These are phyloP conservation scores for Ostrea edulis DNA, from an alignment of 1,140 invertebrate genomes.

Conservation along the genomic window DNA sequence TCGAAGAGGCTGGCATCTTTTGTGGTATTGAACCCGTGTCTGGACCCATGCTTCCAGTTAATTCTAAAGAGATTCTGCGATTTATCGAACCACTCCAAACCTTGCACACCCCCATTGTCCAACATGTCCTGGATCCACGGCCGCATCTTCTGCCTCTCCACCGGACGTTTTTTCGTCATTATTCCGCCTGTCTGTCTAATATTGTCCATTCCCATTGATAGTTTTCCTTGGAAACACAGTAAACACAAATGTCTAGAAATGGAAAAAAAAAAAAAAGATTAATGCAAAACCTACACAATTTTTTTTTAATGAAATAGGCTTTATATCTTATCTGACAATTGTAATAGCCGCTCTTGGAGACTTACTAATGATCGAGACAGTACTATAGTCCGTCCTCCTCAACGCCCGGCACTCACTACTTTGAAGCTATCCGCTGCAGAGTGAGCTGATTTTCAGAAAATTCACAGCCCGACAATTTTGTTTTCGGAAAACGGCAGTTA, in stretches of 20 bases:
- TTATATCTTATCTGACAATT: not conserved
- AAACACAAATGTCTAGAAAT: conserved; percentile 20
- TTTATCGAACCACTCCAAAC: conserved; percentile 69
- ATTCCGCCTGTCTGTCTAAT: not conserved
- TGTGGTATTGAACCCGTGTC: conserved; percentile 67
- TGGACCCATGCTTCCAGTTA: conserved; percentile 74
- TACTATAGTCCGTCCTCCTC: not conserved
- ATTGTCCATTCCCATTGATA: conserved; percentile 23
- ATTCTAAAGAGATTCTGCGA: conserved; percentile 67
- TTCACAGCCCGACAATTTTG: not conserved
- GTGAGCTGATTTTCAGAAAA: not conserved
- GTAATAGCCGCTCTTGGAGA: not conserved
- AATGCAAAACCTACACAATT: not conserved
- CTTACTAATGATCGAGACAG: not conserved
- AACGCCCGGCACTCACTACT: not conserved
- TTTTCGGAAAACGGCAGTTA: conserved; percentile 25
- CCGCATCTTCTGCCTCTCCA: conserved; percentile 68
- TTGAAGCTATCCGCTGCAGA: not conserved
- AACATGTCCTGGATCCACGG: conserved; percentile 69
- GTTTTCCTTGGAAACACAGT: conserved; percentile 34
- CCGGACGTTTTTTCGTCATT: conserved; percentile 51
- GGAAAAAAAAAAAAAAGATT: not conserved
- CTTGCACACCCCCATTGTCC: conserved; percentile 61
- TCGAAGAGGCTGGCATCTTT: conserved; percentile 74
- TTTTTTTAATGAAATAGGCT: not conserved